phyloP scores from a whole-genome alignment of 2,113 vertebrate species.

The Laterallus jamaicensis region DNA sequence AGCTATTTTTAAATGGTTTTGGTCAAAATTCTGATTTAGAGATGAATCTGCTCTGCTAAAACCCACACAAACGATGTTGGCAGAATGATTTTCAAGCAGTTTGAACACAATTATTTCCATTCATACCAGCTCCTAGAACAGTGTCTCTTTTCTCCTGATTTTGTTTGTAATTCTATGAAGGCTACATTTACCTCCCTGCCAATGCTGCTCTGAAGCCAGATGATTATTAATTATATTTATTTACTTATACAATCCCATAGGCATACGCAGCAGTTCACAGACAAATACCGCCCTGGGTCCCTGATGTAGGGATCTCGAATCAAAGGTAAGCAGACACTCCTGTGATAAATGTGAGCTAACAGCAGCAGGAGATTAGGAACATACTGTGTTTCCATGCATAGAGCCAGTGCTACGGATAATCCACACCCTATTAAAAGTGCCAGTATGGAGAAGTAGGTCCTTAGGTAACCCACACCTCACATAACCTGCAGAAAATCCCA shows the following conservation, averaged over 20 bases:
- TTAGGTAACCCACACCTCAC: background rate
- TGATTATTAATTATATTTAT: constrained; percentile 71
- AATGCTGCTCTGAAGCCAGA: constrained; percentile 31
- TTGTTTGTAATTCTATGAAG: constrained; percentile 52
- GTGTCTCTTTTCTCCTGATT: constrained; percentile 10
- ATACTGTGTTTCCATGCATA: background rate
- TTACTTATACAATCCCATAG: constrained; percentile 58
- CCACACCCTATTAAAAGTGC: background rate
- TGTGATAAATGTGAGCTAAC: constrained; percentile 38
- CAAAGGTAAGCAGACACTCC: constrained; percentile 33
- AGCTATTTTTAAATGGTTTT: background rate
- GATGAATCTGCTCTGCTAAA: background rate
- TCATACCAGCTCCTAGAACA: background rate
- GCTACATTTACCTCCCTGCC: constrained; percentile 42
- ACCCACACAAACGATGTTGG: background rate
- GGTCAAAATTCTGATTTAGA: background rate
- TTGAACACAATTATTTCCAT: background rate
- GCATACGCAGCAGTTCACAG: constrained; percentile 38
- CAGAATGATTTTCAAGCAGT: constrained; percentile 6
- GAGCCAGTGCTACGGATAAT: background rate
- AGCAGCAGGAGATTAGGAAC: constrained; percentile 9
- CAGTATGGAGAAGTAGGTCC: background rate
- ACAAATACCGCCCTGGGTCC: background rate
- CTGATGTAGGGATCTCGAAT: background rate
- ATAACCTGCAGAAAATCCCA: background rate